Base-by-base conservation (phyloP, 1,140 invertebrate species). In the Sycophaga agraensis region DNA sequence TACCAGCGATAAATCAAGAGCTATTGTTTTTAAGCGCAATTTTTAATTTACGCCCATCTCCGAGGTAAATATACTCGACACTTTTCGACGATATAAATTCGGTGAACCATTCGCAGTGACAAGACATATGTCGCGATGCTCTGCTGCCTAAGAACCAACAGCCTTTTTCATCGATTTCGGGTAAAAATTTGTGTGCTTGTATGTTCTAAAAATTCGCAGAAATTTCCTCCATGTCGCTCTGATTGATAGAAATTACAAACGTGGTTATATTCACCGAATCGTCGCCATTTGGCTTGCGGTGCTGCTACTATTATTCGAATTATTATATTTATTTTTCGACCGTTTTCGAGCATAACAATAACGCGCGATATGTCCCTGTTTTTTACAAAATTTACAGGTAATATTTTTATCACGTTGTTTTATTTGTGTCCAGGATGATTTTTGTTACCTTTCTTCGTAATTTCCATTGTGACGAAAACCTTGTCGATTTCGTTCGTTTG, bases 91-190 rank as follows among this genome's bases (percentile, higher is more conserved):
- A n/a, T n/a, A n/a, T n/a, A n/a, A n/a, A n/a, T n/a, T n/a, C n/a
- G n/a, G n/a, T n/a, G n/a, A n/a, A n/a, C n/a, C n/a, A n/a, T n/a
- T n/a, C n/a, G n/a, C n/a, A n/a, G n/a, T n/a, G n/a, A n/a, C n/a
- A 16, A 14, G 43, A 21, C 40, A 64, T 54, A 39, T 31, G 26
- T 19, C 46, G 42, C 17, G 67, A 67, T 1, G 67, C 66, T 6
- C 67, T 67, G 46, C 68, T 70, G 42, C 68, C 65, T 22, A 58
- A 45, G 39, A 66, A 19, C 70, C 67, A 72, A 14, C 51, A 42
- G 16, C 59, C 54, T 21, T 22, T 9, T 11, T 39, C 40, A 14
- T 40, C 37, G 9, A 40, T 12, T 48, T 51, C 24, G 24, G 2
- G 1, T 21, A 51, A 37, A n/a, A 35, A 22, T 1, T 22, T 11